Evolutionary conservation across 2,888 invertebrate genomes (phyloP).

Genomic region (Diogma glabrata): DNA sequence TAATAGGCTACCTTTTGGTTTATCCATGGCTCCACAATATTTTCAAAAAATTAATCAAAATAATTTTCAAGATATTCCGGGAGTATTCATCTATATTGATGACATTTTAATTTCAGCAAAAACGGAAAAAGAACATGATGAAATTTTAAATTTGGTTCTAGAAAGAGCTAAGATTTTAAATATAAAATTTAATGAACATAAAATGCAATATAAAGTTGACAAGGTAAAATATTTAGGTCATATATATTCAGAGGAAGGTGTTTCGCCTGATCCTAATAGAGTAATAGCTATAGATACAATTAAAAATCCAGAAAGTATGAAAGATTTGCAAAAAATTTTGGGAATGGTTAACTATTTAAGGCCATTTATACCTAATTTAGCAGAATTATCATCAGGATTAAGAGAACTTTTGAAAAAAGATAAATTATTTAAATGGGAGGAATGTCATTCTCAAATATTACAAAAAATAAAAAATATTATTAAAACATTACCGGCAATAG

Average conservation of each 20-base stretch:
- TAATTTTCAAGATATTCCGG: no score
- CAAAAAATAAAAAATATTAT: background rate
- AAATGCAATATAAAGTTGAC: conserved; percentile 13
- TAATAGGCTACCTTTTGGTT: no score
- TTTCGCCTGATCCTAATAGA: background rate
- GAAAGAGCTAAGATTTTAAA: conserved; percentile 18
- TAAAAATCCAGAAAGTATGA: background rate
- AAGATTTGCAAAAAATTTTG: background rate
- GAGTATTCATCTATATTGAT: no score
- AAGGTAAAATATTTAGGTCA: conserved; percentile 24
- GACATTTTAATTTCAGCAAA: conserved; percentile 20
- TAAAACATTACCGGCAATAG: background rate
- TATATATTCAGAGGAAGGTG: background rate
- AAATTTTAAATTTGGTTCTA: conserved; percentile 21
- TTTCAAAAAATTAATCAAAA: no score
- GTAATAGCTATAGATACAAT: background rate
- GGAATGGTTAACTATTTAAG: background rate
- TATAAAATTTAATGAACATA: no score
- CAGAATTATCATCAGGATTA: background rate
- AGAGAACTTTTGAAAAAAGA: background rate
- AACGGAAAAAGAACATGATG: conserved; percentile 19
- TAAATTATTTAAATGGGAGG: background rate
- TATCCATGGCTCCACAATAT: no score
- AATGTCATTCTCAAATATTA: background rate
- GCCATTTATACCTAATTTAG: no score